Evolutionary conservation across 2,888 invertebrate species (phyloP), one percentile per base, ranked within the genome.

Genomic region (Lycaena phlaeas): DNA sequence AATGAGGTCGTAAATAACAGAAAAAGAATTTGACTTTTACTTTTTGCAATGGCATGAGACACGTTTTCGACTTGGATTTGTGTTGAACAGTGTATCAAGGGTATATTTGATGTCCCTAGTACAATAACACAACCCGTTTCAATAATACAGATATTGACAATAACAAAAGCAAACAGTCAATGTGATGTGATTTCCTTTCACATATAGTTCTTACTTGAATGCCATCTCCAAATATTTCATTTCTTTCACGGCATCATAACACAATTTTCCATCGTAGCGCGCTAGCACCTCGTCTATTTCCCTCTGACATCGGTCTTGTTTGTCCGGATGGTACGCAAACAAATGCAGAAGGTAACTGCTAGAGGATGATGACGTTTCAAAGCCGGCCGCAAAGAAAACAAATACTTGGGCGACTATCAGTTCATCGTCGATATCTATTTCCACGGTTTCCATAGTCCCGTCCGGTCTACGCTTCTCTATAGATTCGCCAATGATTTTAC

Each of bases 291-390:
- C 41, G 36, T 76, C 78, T 7, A 82, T 70, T 49, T 85, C 72
- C 1, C 58, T 51, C 41, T 75, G 71, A 26, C 74, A 51, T 37
- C 61, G 67, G 11, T 46, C 43, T 43, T 84, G 85, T 22, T 68
- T 54, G 4, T 77, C 68, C 1, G 69, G 73, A 41, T 82, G 52
- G 26, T 56, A 65, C 0, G 84, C 81, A 0, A 85, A 57, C 44
- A 71, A 60, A 41, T 78, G 74, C 10, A 77, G 52, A 7, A 64
- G 59, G 40, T 56, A 76, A 42, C 76, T 76, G 1, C 79, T 69
- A 1, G 75, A 65, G 1, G 75, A 74, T 0, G 85, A 77, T 0
- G 79, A 77, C 0, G 84, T 81, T 47, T 84, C 82, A 22, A 76
- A 82, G 1, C 85, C 85, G 7, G 81, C 85, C 3, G 60, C 69